A percentile compares a stretch with the other conserved stretches of the same genome.
Evolutionary conservation across 2,888 invertebrate genomes (phyloP).

Genomic region (Endomychus coccineus): DNA sequence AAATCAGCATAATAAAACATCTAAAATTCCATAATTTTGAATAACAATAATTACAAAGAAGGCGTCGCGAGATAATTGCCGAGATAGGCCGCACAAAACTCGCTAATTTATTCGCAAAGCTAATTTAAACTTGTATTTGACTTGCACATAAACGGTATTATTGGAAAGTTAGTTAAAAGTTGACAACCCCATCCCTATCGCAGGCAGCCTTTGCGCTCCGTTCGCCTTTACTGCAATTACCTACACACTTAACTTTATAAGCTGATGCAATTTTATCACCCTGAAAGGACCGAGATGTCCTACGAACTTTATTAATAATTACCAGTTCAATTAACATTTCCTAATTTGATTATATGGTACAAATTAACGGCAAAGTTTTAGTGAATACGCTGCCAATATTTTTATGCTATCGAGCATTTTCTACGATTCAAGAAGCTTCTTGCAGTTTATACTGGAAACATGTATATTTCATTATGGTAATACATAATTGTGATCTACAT

Average conservation of each 20-base stretch:
- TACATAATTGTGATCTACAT: no score
- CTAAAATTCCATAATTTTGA: slow-evolving; percentile 46
- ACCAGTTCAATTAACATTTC: slow-evolving; percentile 8
- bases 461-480: no score
- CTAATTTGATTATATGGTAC: slow-evolving; percentile 4
- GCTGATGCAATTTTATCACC: slow-evolving; percentile 24
- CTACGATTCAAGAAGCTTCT: no score
- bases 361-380: no score
- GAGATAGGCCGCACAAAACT: slow-evolving; percentile 45
- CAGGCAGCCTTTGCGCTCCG: slow-evolving; percentile 3
- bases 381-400: slow-evolving; percentile 23
- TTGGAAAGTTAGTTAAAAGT: slow-evolving; percentile 45
- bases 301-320: slow-evolving; percentile 19
- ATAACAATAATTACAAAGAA: slow-evolving; percentile 46
- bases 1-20: slow-evolving; percentile 45
- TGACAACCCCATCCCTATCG: slow-evolving; percentile 39
- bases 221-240: slow-evolving; percentile 26
- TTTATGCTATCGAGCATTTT: slow-evolving; percentile 28
- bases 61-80: slow-evolving; percentile 43
- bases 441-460: no score
- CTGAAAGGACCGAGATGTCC: slow-evolving; percentile 17
- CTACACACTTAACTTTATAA: slow-evolving; percentile 27
- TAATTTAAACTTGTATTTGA: slow-evolving; percentile 48
- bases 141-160: slow-evolving; percentile 46
- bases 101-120: slow-evolving; percentile 46